Base-by-base conservation (phyloP, 2,113 vertebrate genomes). In the Microcebus lehilahytsara region DNA sequence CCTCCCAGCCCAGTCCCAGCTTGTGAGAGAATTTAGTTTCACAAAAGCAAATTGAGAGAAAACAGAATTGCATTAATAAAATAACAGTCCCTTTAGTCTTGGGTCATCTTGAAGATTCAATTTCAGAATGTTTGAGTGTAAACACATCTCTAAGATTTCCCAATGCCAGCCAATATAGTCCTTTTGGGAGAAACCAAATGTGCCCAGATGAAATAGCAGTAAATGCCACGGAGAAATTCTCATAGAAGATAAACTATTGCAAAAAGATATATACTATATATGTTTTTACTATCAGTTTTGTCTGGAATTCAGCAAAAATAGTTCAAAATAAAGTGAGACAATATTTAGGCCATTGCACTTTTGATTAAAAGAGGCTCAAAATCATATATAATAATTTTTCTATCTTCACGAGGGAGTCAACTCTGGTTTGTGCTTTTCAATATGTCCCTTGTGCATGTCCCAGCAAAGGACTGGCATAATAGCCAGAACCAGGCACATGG, bases 111-210 rank as follows among this genome's bases (percentile, higher is more conserved):
- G 37, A 64, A 93, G 91, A 97, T 95, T 95, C 89, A 4, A 62
- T 95, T 98, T 97, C 89, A 87, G 94, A 88, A 78, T 75, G 60
- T 94, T 96, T 95, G 66, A 92, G 74, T 72, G 64, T 97, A 97
- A 97, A 95, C 92, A 97, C 58, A 84, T 97, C 84, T 97, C 86
- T 89, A 88, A 94, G 69, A 42, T 93, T 94, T 97, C 89, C 89
- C 89, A 72, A 93, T 95, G 72, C 91, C 89, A 84, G 86, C 34
- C n/a, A 79, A 95, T 77, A 93, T 1, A 30, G 84, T 96, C 74
- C 84, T 97, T 86, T 42, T n/a, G 86, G 83, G 91, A 89, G 83
- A 97, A 95, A 95, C 27, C 37, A 95, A 96, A 94, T 89, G 23
- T 92, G 64, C 77, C 95, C 66, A 93, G 79, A 96, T 95, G 69